Conservation (phyloP, 1,140 invertebrate genomes). For the Pseudoatta argentina region DNA sequence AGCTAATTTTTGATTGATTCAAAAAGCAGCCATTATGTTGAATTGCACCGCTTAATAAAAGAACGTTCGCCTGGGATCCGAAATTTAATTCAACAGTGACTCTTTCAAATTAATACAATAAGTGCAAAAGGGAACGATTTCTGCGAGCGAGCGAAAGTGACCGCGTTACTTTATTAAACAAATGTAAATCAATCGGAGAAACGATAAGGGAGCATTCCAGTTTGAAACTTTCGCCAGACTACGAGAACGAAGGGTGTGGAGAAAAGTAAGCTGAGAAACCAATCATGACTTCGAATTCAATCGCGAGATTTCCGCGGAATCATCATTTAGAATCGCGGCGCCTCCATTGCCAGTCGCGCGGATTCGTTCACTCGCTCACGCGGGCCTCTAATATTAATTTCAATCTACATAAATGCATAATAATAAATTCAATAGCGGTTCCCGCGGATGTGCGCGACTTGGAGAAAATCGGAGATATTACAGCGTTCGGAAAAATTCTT, state of each 20-base stretch:
- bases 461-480: slow-evolving; percentile 43
- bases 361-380: neutral
- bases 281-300: slow-evolving; percentile 68
- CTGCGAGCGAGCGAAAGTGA: neutral
- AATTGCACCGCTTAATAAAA: neutral
- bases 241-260: slow-evolving; percentile 3
- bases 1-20: too few species aligned
- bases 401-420: slow-evolving; percentile 76
- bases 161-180: slow-evolving; percentile 21
- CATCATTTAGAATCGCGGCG: neutral
- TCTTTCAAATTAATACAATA: slow-evolving; percentile 14
- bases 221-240: slow-evolving; percentile 16
- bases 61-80: neutral
- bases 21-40: too few species aligned
- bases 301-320: slow-evolving; percentile 67
- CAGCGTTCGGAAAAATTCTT: slow-evolving; percentile 40
- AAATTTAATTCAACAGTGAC: slow-evolving; percentile 32
- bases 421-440: slow-evolving; percentile 67
- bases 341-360: neutral
- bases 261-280: slow-evolving; percentile 58
- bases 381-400: slow-evolving; percentile 68
- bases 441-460: slow-evolving; percentile 45
- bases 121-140: neutral
- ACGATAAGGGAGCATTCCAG: neutral
- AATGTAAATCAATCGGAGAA: slow-evolving; percentile 23